Evolutionary conservation across 2,113 vertebrate genomes (phyloP), one percentile per base, ranked within the genome.

Genomic region (Perca flavescens): DNA sequence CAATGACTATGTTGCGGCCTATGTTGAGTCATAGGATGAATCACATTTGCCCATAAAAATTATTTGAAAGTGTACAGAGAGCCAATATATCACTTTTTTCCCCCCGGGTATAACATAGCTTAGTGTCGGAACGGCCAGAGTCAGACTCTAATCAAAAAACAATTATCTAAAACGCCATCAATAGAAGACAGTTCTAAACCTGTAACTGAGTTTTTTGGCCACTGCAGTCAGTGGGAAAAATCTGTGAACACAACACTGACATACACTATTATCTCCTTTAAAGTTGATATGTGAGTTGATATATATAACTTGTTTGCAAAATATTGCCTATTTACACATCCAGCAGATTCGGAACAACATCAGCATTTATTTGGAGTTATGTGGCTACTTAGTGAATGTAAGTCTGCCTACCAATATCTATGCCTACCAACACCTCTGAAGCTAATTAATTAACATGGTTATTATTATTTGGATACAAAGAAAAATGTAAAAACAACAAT

Each of bases 41-140:
- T 63, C 64, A 47, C 14, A 31, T 49, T 60, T 54, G 8, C 65
- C 70, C 28, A 28, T 52, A 17, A 77, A 75, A 75, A 52, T 4
- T 16, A 21, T 14, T 54, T 61, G 1, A 43, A 3, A 58, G 63
- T 53, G 5, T 13, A 13, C 12, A 21, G 25, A 58, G 28, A n/a
- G 16, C 1, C 31, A 65, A 34, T 6, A 31, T 49, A 62, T n/a
- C 12, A 16, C 9, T n/a, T 46, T n/a, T 31, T 75, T 19, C 2
- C 2, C 17, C 3, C 31, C 50, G 16, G n/a, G 47, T 63, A 22
- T 73, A 14, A 68, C 73, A 69, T 21, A 36, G 49, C 40, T 58
- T 25, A 47, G 72, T 28, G 25, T 36, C 5, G 72, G 10, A 19
- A 43, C 46, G 3, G 40, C 25, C 21, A 52, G 46, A 60, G 25